phyloP scores from a whole-genome alignment of 2,113 vertebrate genomes.

The Xiphophorus maculatus region DNA sequence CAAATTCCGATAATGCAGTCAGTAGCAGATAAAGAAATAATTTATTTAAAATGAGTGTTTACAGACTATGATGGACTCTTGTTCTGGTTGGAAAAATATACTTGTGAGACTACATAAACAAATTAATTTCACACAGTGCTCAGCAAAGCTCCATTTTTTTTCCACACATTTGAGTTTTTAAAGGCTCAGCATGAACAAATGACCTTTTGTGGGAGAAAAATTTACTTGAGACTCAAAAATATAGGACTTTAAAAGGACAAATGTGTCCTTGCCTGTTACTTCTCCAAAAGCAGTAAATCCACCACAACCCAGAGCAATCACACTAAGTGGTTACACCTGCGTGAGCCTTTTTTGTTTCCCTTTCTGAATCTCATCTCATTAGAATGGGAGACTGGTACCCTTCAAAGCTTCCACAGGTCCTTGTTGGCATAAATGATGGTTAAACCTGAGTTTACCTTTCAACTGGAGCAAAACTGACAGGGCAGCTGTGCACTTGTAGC shows the following conservation, averaged over 20 bases:
- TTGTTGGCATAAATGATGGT: background rate
- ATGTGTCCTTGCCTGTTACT: background rate
- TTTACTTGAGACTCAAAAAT: background rate
- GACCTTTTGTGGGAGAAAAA: background rate
- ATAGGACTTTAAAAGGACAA: background rate
- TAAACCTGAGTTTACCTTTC: no score
- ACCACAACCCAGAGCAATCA: background rate
- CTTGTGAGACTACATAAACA: background rate
- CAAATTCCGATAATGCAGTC: no score
- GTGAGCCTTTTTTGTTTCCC: background rate
- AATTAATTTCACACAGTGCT: background rate
- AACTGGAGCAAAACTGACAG: slow-evolving; percentile 3
- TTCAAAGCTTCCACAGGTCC: background rate
- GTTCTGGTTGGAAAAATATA: background rate
- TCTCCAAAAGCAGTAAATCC: background rate
- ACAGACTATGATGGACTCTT: background rate
- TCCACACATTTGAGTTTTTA: background rate
- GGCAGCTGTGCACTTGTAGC: slow-evolving; percentile 3
- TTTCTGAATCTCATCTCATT: background rate
- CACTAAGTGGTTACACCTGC: background rate
- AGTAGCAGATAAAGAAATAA: background rate
- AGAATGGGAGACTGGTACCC: no score
- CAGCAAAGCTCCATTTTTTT: background rate
- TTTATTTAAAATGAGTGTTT: background rate
- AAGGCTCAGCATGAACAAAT: background rate